phyloP scores from a whole-genome alignment of 30 jellyfish, hydroid and myxozoan genomes.

The Cassiopea xamachana region DNA sequence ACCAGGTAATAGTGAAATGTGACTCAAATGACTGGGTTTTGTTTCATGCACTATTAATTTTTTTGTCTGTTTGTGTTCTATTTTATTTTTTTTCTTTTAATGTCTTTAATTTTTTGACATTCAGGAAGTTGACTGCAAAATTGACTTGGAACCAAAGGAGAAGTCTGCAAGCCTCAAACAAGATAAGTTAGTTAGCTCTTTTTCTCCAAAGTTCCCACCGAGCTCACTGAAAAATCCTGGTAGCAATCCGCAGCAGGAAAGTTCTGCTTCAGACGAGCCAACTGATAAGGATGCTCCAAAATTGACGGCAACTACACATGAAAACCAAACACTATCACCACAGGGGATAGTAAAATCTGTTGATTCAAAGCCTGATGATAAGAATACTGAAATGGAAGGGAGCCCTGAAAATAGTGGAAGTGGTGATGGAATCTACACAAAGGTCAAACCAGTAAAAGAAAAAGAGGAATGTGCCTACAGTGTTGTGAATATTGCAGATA shows the following conservation, averaged over 20 bases:
- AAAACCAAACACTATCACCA: not conserved
- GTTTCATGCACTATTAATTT: too few relatives aligned
- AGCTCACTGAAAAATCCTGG: not conserved
- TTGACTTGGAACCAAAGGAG: not conserved
- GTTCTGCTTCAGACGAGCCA: not conserved
- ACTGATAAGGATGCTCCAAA: not conserved
- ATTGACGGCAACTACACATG: not conserved
- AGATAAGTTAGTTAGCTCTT: not conserved
- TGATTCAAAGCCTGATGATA: not conserved
- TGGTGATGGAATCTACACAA: constrained; percentile 62
- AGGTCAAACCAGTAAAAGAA: constrained; percentile 54
- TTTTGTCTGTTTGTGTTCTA: not conserved
- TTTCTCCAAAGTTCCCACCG: not conserved
- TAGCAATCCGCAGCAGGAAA: not conserved
- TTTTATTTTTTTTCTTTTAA: not conserved
- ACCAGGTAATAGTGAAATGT: too few relatives aligned
- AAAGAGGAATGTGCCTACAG: constrained; percentile 68
- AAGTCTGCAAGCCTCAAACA: not conserved
- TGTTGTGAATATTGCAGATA: constrained; percentile 60
- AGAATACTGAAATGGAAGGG: not conserved
- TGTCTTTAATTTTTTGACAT: too few relatives aligned
- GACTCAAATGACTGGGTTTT: too few relatives aligned
- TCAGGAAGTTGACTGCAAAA: not conserved
- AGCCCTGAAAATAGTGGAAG: constrained; percentile 64
- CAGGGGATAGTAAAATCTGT: not conserved